Evolutionary conservation across 2,888 invertebrate species (phyloP).

Genomic region (Gortyna flavago): DNA sequence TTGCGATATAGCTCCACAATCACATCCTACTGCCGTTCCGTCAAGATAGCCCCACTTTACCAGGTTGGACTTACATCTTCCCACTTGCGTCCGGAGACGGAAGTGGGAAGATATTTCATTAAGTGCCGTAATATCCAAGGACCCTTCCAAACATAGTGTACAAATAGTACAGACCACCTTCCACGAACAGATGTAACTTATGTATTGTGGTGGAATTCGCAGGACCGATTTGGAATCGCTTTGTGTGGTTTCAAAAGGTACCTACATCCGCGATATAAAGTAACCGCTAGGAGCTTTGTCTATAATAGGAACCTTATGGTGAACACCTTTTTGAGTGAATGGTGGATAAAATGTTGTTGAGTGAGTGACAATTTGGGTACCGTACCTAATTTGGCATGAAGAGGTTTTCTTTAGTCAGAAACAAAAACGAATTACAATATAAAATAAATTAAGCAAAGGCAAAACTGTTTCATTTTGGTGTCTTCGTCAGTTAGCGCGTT

Average conservation of each 20-base stretch:
- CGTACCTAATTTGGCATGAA: neutral
- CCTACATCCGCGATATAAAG: constrained; percentile 36
- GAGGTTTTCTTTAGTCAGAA: neutral
- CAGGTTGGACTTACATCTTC: too few relatives aligned
- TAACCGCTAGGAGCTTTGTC: constrained; percentile 37
- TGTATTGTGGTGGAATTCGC: constrained; percentile 36
- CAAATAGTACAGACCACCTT: neutral
- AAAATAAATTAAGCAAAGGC: neutral
- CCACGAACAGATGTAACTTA: constrained; percentile 20
- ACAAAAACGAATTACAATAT: neutral
- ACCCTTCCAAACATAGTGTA: neutral
- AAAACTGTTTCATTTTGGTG: neutral
- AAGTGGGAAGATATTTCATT: too few relatives aligned
- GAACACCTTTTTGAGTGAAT: constrained; percentile 11
- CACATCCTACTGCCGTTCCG: too few relatives aligned
- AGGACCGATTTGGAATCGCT: constrained; percentile 34
- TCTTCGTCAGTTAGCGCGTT: neutral
- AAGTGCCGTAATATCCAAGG: too few relatives aligned
- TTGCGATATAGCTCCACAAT: too few relatives aligned
- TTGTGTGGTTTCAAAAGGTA: constrained; percentile 47
- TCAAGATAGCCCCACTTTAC: too few relatives aligned
- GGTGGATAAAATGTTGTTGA: neutral
- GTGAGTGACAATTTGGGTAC: neutral
- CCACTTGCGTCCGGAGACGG: too few relatives aligned
- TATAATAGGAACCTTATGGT: constrained; percentile 39